Evolutionary conservation across 2,113 vertebrate species (phyloP).

Genomic region (Neodontobutis hainanensis): DNA sequence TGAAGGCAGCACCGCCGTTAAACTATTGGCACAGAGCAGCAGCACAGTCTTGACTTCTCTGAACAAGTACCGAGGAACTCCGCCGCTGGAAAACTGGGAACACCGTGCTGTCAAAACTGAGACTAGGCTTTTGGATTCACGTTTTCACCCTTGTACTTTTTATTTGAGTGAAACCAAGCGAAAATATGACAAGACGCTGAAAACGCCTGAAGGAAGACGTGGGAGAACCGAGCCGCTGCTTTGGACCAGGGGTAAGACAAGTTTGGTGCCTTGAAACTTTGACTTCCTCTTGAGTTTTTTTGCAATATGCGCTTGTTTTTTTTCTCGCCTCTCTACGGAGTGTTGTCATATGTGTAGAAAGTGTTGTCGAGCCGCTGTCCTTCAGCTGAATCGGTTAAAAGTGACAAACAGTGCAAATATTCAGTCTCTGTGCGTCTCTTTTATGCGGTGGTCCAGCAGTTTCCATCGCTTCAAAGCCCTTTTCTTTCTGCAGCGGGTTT

Average conservation of each 20-base stretch:
- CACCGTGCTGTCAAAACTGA: no score
- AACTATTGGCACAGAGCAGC: background rate
- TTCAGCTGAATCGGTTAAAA: slow-evolving; percentile 3
- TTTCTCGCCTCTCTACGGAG: no score
- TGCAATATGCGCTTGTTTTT: background rate
- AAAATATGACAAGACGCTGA: background rate
- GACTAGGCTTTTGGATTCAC: no score
- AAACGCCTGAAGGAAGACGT: background rate
- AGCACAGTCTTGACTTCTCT: slow-evolving; percentile 22
- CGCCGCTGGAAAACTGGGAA: background rate
- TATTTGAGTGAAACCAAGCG: background rate
- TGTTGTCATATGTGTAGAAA: background rate
- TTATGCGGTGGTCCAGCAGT: slow-evolving; percentile 49
- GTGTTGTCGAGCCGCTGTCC: background rate
- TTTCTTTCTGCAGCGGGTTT: slow-evolving; percentile 34
- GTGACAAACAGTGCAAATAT: slow-evolving; percentile 16
- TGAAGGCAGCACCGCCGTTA: slow-evolving; percentile 47
- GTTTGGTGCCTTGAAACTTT: slow-evolving; percentile 3
- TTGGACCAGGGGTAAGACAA: slow-evolving; percentile 50
- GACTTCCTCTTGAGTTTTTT: no score
- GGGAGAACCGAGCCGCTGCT: slow-evolving; percentile 26
- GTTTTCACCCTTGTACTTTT: background rate
- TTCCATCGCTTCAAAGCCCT: slow-evolving; percentile 52
- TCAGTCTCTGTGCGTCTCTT: slow-evolving; percentile 12
- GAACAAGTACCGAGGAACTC: background rate